Percentiles rank a stretch among this genome's conserved stretches.
Conservation (phyloP, 2,888 invertebrate species). For the Sepioteuthis lessoniana region DNA sequence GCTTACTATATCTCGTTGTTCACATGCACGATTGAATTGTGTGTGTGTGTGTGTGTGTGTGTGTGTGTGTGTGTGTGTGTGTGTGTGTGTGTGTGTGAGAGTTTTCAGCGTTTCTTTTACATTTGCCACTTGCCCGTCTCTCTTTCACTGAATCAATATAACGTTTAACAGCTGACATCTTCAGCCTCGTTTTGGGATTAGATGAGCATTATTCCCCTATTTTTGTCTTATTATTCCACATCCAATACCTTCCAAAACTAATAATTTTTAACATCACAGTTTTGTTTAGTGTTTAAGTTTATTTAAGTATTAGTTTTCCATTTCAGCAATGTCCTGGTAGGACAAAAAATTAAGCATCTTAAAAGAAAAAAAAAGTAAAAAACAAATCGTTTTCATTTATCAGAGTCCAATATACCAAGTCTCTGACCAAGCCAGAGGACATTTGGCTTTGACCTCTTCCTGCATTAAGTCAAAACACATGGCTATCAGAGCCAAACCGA, state of each 20-base stretch:
- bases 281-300: not conserved
- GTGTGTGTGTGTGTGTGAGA: not conserved
- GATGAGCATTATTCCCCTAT: no score
- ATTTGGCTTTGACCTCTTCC: slow-evolving; percentile 75
- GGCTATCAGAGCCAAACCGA: slow-evolving; percentile 76
- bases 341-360: not conserved
- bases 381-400: slow-evolving; percentile 67
- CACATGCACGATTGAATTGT: not conserved
- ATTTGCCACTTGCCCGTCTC: not conserved
- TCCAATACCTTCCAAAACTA: not conserved
- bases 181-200: no score
- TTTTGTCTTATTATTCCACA: not conserved
- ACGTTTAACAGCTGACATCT: not conserved
- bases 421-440: slow-evolving; percentile 72
- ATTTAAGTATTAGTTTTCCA: not conserved
- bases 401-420: slow-evolving; percentile 69
- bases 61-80: not conserved
- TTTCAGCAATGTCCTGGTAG: not conserved
- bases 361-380: not conserved
- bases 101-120: not conserved
- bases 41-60: not conserved
- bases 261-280: not conserved
- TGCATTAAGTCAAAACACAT: slow-evolving; percentile 77
- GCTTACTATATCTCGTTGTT: no score
- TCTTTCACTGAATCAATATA: not conserved